phyloP scores from a whole-genome alignment of 2,888 invertebrate species.

The Liposcelis brunnea region DNA sequence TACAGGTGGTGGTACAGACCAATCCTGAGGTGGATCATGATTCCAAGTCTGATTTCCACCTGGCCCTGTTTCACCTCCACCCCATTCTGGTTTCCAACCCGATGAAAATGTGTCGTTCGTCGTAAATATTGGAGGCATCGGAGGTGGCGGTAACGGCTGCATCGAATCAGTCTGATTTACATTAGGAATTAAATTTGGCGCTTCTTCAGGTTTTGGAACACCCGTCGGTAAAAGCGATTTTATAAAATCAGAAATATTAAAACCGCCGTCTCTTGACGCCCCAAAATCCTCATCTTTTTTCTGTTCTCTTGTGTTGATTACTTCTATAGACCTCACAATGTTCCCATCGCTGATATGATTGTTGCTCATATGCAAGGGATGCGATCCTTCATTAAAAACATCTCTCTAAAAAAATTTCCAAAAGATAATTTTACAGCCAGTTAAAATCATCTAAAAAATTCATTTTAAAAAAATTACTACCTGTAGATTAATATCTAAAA shows the following conservation, averaged over 20 bases:
- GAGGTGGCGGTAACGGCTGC: constrained; percentile 36
- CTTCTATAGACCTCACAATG: constrained; percentile 29
- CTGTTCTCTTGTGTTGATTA: constrained; percentile 35
- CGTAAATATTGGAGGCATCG: constrained; percentile 25
- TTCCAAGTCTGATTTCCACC: constrained; percentile 15
- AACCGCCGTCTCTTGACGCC: constrained; percentile 26
- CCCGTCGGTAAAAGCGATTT: constrained; percentile 32
- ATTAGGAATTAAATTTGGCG: constrained; percentile 19
- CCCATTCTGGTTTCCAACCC: constrained; percentile 20
- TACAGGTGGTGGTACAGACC: constrained; percentile 22
- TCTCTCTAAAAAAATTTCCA: constrained; percentile 2
- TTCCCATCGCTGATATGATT: too few species aligned
- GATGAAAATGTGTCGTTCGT: constrained; percentile 20
- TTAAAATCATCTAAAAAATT: not conserved
- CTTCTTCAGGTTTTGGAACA: constrained; percentile 16
- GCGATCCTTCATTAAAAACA: constrained; percentile 14
- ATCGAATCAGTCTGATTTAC: constrained; percentile 31
- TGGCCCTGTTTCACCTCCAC: not conserved
- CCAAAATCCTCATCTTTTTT: constrained; percentile 17
- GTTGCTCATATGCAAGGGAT: constrained; percentile 22
- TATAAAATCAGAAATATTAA: constrained; percentile 37
- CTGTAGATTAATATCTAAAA: not conserved
- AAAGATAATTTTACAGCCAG: too few species aligned
- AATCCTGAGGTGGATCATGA: constrained; percentile 25
- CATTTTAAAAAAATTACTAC: not conserved